Evolutionary conservation across 2,797 vertebrate genomes (phyloP), one percentile per base, ranked within the genome.

Genomic region (Gallinago nigripennis): DNA sequence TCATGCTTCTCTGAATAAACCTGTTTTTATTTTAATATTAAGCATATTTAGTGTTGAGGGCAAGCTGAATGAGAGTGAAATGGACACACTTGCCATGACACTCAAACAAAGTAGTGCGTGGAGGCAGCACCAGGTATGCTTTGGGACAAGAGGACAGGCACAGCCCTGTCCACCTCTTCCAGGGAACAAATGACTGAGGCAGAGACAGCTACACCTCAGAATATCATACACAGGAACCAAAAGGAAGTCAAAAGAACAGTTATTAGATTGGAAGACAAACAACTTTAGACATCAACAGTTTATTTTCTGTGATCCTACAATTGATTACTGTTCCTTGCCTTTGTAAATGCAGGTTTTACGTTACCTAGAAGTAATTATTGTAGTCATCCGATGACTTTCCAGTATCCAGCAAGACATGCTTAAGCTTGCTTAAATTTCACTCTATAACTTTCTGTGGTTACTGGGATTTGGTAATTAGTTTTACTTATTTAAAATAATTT

Each of bases 81-180:
- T 0, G 0, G 71, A 51, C 35, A 82, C 12, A n/a, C 6, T 31
- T 35, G 72, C 0, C 27, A 8, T 1, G 3, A 63, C 27, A 39
- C 20, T 46, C 46, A 61, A 58, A 81, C 1, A 33, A 76, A 69
- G 37, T 3, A 53, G 19, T 1, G 12, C 19, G 33, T 11, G 30
- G n/a, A 87, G 8, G 24, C 24, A 76, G 43, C 16, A 35, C 8
- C 4, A 85, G 45, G 21, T 2, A 1, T n/a, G 24, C 30, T 3
- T 8, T 0, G 19, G 48, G 35, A 61, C 43, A 77, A 39, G 0
- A 1, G 30, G 21, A 80, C 24, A 73, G 8, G 20, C 60, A 77
- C 3, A 51, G 35, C 24, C 15, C 8, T 37, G 11, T 24, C 24
- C 39, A 33, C 20, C 25, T 77, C 64, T 31, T 25, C 61, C 24